Percentiles rank a stretch among this genome's conserved stretches.
Evolutionary conservation across 2,888 invertebrate genomes (phyloP).

Genomic region (Eulithis prunata): DNA sequence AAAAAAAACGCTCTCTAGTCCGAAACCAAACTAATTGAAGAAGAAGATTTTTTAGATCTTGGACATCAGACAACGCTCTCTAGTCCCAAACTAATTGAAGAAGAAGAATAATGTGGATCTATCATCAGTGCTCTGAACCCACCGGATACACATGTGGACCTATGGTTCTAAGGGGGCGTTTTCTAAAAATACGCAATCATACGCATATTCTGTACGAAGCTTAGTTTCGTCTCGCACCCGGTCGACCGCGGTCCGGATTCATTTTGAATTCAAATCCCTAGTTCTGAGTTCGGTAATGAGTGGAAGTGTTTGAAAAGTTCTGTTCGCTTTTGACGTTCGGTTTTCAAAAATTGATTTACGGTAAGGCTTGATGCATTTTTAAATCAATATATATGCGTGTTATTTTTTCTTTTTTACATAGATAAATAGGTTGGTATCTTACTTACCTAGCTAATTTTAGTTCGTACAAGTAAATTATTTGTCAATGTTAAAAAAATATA

Average conservation of each 20-base stretch:
- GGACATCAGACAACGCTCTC: too few relatives aligned
- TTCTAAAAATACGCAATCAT: constrained; percentile 76
- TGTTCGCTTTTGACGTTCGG: constrained; percentile 21
- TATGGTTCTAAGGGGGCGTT: constrained; percentile 75
- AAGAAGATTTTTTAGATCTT: too few relatives aligned
- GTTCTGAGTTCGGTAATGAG: constrained; percentile 42
- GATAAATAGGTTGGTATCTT: not conserved
- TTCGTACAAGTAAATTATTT: not conserved
- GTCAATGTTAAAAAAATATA: too few relatives aligned
- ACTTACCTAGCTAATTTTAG: not conserved
- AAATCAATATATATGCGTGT: constrained; percentile 2
- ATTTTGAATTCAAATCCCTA: constrained; percentile 35
- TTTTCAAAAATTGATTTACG: constrained; percentile 25
- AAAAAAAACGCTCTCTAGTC: too few relatives aligned
- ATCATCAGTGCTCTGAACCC: constrained; percentile 59
- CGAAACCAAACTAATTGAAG: too few relatives aligned
- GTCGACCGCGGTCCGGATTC: constrained; percentile 47
- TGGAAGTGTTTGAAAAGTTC: constrained; percentile 44
- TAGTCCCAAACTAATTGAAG: too few relatives aligned
- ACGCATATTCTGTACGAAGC: constrained; percentile 56
- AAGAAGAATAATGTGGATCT: too few relatives aligned
- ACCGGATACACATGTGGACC: constrained; percentile 64
- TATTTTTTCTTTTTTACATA: not conserved
- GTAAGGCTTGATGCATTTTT: constrained; percentile 35
- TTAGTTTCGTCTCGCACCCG: constrained; percentile 69